phyloP scores from a whole-genome alignment of 2,797 vertebrate species.

The Paedocypris micromegethes region DNA sequence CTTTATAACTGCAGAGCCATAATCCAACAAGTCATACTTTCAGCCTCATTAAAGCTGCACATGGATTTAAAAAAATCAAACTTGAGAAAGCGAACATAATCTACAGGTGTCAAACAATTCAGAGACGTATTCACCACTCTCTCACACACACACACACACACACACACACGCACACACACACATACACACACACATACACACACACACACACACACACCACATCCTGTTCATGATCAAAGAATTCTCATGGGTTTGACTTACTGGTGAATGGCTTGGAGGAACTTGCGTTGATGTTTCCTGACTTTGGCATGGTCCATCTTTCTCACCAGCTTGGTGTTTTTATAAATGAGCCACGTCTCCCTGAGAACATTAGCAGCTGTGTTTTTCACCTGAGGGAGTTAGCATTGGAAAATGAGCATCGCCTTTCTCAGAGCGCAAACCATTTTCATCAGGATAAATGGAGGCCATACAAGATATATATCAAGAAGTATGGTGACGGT shows the following conservation, averaged over 20 bases:
- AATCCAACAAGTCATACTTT: neutral
- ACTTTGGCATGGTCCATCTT: constrained; percentile 99
- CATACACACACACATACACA: constrained; percentile 5
- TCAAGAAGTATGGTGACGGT: too few relatives aligned
- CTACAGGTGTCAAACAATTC: constrained; percentile 84
- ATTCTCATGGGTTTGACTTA: constrained; percentile 70
- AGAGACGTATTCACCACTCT: constrained; percentile 49
- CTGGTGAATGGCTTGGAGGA: constrained; percentile 99
- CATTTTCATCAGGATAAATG: too few relatives aligned
- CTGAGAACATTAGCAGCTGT: constrained; percentile 99
- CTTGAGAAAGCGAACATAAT: neutral
- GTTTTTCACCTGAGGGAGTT: constrained; percentile 88
- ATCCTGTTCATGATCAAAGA: neutral
- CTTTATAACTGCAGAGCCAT: constrained; percentile 1
- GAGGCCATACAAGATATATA: too few relatives aligned
- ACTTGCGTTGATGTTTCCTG: constrained; percentile 99
- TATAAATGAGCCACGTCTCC: constrained; percentile 99
- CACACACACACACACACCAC: constrained; percentile 27
- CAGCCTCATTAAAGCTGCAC: neutral
- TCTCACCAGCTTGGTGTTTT: constrained; percentile 98
- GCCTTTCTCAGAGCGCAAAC: too few relatives aligned
- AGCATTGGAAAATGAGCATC: neutral
- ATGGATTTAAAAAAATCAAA: neutral
- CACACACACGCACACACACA: constrained; percentile 28
- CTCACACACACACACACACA: constrained; percentile 53